phyloP scores from a whole-genome alignment of 2,888 invertebrate genomes.

The Drosophila ustulata region DNA sequence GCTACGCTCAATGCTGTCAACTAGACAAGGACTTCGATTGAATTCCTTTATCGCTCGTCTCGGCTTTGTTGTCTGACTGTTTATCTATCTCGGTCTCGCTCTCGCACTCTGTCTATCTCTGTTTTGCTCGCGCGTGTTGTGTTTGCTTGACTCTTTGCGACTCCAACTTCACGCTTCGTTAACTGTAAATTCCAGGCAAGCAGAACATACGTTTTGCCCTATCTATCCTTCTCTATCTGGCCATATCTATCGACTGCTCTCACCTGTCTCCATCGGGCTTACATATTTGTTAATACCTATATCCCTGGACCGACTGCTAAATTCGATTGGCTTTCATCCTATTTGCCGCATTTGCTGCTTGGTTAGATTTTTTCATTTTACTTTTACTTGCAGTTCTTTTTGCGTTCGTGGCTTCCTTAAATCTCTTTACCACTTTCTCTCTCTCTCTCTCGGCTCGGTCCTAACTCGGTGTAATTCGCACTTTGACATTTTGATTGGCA shows the following conservation, averaged over 20 bases:
- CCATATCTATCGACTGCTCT: constrained; percentile 9
- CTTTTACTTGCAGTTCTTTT: constrained; percentile 45
- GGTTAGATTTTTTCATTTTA: constrained; percentile 71
- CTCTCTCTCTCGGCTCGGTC: constrained; percentile 2
- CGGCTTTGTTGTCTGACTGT: constrained; percentile 43
- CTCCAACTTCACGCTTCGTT: constrained; percentile 76
- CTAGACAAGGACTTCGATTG: constrained; percentile 74
- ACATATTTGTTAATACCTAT: constrained; percentile 74
- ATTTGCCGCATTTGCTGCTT: constrained; percentile 78
- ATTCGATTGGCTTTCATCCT: constrained; percentile 78
- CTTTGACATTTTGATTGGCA: constrained; percentile 79
- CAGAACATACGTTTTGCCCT: constrained; percentile 54
- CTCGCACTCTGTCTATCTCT: constrained; percentile 32
- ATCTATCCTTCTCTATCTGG: constrained; percentile 1
- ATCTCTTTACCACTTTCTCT: constrained; percentile 5
- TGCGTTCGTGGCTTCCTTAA: constrained; percentile 13
- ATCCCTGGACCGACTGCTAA: constrained; percentile 53
- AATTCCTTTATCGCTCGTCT: constrained; percentile 69
- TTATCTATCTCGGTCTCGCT: background rate
- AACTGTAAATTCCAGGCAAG: constrained; percentile 71
- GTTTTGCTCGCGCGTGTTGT: constrained; percentile 21
- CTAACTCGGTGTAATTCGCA: constrained; percentile 56
- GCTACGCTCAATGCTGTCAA: constrained; percentile 68
- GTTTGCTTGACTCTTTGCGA: constrained; percentile 51
- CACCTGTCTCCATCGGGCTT: constrained; percentile 44